phyloP scores from a whole-genome alignment of 2,113 vertebrate species.

The Acrocephalus arundinaceus region DNA sequence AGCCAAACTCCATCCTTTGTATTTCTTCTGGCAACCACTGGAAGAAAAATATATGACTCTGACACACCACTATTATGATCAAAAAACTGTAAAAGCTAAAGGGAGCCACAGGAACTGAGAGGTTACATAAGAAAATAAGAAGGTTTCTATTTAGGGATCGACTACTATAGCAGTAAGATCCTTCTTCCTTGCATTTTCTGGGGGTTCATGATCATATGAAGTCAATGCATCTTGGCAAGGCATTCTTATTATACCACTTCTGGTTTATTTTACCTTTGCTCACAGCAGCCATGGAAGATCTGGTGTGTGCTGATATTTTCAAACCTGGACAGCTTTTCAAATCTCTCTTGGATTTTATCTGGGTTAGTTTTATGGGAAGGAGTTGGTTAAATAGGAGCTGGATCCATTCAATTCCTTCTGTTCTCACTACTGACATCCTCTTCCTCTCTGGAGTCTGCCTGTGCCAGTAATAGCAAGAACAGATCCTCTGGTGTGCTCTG shows the following conservation, averaged over 20 bases:
- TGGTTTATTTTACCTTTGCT: not conserved
- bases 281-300: not conserved
- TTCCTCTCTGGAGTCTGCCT: not conserved
- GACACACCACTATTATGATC: not conserved
- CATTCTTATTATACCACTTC: not conserved
- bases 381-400: not conserved
- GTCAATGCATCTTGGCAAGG: not conserved
- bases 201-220: not conserved
- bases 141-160: not conserved
- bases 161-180: not conserved
- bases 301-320: not conserved
- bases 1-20: not conserved
- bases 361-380: not conserved
- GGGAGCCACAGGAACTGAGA: not conserved
- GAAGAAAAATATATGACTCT: not conserved
- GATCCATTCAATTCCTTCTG: not conserved
- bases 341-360: not conserved
- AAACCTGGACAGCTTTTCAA: not conserved
- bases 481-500: not conserved
- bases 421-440: not conserved
- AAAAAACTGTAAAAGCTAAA: not conserved
- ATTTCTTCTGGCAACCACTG: constrained; percentile 8
- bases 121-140: not conserved
- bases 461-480: constrained; percentile 37
- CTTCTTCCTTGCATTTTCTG: constrained; percentile 4